phyloP scores from a whole-genome alignment of 2,888 invertebrate species.

The Ectemnius cavifrons region DNA sequence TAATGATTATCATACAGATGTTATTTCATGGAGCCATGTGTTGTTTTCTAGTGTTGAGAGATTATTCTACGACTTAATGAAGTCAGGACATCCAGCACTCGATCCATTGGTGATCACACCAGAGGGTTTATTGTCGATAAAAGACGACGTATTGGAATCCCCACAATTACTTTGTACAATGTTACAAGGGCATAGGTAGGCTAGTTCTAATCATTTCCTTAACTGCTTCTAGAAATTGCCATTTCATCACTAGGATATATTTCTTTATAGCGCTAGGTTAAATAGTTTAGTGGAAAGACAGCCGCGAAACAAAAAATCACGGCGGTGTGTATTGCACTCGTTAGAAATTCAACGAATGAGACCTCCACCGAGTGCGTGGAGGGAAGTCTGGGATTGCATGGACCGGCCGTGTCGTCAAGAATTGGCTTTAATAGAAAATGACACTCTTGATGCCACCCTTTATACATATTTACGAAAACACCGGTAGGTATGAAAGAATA shows the following conservation, averaged over 20 bases:
- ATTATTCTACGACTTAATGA: slow-evolving; percentile 90
- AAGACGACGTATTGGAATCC: slow-evolving; percentile 87
- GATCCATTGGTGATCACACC: slow-evolving; percentile 90
- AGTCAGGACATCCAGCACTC: slow-evolving; percentile 91
- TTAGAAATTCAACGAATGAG: slow-evolving; percentile 91
- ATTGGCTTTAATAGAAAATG: slow-evolving; percentile 92
- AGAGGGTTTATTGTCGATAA: slow-evolving; percentile 88
- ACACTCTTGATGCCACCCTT: slow-evolving; percentile 89
- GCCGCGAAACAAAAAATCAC: slow-evolving; percentile 92
- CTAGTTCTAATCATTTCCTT: no score
- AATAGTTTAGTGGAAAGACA: slow-evolving; percentile 89
- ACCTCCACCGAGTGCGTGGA: slow-evolving; percentile 86
- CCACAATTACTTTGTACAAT: slow-evolving; percentile 90
- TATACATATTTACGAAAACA: slow-evolving; percentile 95
- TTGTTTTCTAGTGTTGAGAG: slow-evolving; percentile 87
- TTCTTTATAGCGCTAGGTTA: slow-evolving; percentile 82
- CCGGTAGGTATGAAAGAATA: slow-evolving; percentile 78
- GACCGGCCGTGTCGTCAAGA: slow-evolving; percentile 88
- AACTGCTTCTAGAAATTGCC: background rate
- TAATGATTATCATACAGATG: no score
- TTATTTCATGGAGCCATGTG: slow-evolving; percentile 19
- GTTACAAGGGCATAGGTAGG: slow-evolving; percentile 92
- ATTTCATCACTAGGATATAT: no score
- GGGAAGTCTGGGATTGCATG: slow-evolving; percentile 92
- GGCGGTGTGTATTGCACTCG: slow-evolving; percentile 93